A percentile compares a stretch with the other conserved stretches of the same genome.
Conservation (phyloP, 1,140 invertebrate species). For the Magallana ariakensis region DNA sequence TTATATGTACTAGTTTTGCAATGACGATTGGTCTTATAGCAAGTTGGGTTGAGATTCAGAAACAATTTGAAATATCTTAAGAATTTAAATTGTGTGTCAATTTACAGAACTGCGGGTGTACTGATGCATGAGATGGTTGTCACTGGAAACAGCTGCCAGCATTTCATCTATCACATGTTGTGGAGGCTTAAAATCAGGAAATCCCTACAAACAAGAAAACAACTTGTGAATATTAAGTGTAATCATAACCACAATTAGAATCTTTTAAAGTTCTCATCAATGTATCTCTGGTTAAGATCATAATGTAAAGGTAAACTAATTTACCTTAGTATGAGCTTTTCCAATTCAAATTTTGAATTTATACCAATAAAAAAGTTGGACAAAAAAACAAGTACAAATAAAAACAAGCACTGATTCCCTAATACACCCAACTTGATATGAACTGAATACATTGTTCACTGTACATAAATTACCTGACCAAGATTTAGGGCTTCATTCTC, state of each 20-base stretch:
- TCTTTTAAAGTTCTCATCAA: no score
- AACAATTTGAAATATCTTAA: no score
- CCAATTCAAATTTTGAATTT: neutral
- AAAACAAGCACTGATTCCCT: no score
- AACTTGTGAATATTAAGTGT: no score
- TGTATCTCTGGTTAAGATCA: no score
- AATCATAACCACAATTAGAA: no score
- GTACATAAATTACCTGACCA: constrained; percentile 85
- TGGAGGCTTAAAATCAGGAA: constrained; percentile 95
- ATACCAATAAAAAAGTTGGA: neutral
- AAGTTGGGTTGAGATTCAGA: no score
- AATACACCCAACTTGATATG: no score
- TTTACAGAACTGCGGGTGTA: constrained; percentile 83
- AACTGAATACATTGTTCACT: no score
- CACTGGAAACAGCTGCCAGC: constrained; percentile 83
- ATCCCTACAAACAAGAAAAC: constrained; percentile 83
- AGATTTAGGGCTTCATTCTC: constrained; percentile 96
- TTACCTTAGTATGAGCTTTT: neutral
- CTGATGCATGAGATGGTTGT: constrained; percentile 92
- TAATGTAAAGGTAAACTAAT: no score
- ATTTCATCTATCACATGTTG: constrained; percentile 90
- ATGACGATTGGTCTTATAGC: no score
- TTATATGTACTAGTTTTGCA: no score
- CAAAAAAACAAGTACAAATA: neutral
- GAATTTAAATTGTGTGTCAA: neutral